phyloP scores from a whole-genome alignment of 2,797 vertebrate genomes.

The Mionectes olivaceus region DNA sequence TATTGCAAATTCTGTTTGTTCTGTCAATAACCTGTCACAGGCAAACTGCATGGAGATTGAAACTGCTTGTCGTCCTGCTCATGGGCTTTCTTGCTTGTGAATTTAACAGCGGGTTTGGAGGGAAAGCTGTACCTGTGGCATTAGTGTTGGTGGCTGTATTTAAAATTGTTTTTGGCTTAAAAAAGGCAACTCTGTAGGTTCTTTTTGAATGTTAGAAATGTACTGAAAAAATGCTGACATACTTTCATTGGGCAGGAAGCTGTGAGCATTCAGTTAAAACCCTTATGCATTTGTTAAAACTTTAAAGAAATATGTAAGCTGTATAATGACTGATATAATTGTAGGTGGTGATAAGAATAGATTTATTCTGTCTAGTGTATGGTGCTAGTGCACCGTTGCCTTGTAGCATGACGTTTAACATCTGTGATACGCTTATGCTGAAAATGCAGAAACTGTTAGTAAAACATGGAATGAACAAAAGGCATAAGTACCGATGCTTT shows the following conservation, averaged over 20 bases:
- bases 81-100: slow-evolving; percentile 28
- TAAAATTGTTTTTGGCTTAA: neutral
- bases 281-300: neutral
- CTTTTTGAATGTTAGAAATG: slow-evolving; percentile 16
- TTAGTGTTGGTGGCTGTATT: slow-evolving; percentile 7
- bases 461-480: slow-evolving; percentile 53
- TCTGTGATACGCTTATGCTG: slow-evolving; percentile 38
- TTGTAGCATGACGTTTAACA: slow-evolving; percentile 23
- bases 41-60: slow-evolving; percentile 63
- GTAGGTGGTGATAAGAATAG: neutral
- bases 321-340: slow-evolving; percentile 15
- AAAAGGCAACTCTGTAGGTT: slow-evolving; percentile 8
- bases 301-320: slow-evolving; percentile 28
- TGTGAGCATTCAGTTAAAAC: neutral
- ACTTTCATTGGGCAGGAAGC: neutral
- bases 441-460: slow-evolving; percentile 54
- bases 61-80: slow-evolving; percentile 48
- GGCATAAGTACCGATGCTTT: slow-evolving; percentile 63
- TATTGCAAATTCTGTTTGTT: slow-evolving; percentile 78
- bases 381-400: neutral
- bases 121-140: slow-evolving; percentile 33
- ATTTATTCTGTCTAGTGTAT: neutral
- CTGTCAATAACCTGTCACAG: slow-evolving; percentile 56
- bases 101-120: neutral
- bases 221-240: neutral